Evolutionary conservation across 2,888 invertebrate species (phyloP).

Genomic region (Spisula subtruncata): DNA sequence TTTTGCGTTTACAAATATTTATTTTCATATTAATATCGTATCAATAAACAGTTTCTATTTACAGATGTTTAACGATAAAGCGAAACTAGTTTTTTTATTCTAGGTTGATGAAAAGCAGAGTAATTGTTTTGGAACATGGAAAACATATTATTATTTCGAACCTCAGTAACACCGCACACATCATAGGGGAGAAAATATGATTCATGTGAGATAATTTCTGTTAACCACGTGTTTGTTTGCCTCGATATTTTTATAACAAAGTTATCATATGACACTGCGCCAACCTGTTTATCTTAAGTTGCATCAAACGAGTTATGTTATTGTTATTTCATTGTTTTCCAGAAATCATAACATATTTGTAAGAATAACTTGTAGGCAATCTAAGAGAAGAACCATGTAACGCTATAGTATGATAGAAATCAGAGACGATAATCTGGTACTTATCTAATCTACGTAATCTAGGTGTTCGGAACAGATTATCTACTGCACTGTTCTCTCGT

Average conservation of each 20-base stretch:
- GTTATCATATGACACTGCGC: not conserved
- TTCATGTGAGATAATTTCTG: not conserved
- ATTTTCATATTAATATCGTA: not conserved
- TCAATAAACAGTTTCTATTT: not conserved
- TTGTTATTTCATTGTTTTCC: not conserved
- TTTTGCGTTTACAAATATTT: not conserved
- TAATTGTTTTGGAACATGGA: too few relatives aligned
- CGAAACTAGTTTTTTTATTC: not conserved
- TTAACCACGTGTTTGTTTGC: not conserved
- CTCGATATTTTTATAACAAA: not conserved
- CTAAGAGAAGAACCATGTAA: too few relatives aligned
- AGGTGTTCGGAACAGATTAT: too few relatives aligned
- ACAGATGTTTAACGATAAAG: not conserved
- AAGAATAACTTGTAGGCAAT: too few relatives aligned
- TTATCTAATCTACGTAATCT: too few relatives aligned
- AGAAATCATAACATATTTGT: not conserved
- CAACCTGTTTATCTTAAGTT: constrained; percentile 17
- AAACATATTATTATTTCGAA: not conserved
- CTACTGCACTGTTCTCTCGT: too few relatives aligned
- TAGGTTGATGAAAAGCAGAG: not conserved
- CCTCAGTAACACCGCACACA: not conserved
- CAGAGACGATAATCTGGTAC: too few relatives aligned
- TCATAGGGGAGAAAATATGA: not conserved
- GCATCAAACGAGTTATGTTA: not conserved
- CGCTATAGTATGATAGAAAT: too few relatives aligned